Base-by-base conservation (phyloP, 1,140 invertebrate species). In the Rhagoletis pomonella region DNA sequence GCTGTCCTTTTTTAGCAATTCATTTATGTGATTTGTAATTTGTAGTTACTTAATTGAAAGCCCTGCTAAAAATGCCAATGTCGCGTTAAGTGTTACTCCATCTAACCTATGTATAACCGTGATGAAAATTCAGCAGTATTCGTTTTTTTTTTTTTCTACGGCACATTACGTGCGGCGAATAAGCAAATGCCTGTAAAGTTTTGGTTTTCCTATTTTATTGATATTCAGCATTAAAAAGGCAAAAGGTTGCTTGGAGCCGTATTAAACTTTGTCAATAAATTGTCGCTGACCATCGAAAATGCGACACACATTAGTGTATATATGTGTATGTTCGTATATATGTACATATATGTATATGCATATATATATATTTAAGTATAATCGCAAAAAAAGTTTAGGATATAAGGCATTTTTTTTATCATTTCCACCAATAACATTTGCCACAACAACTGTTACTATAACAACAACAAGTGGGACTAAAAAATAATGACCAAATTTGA, bases 21-120 rank as follows among this genome's bases (percentile, higher is more conserved):
- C 73, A 81, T 81, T 81, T 81, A 55, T 55, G 44, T 81, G 47
- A 81, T 81, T 81, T 81, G 73, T 81, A 81, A 81, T 81, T 81
- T 58, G 73, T 81, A 81, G 44, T 81, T 81, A 29, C 29, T 29
- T 29, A 81, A 81, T 81, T 81, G 73, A 55, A 55, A 29, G 17
- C 47, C 47, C 29, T 3, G 14, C 42, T 3, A 19, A 55, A 81
- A 55, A 58, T n/a, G n/a, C n/a, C n/a, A n/a, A n/a, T n/a, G n/a
- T n/a, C n/a, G n/a, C n/a, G n/a, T n/a, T n/a, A n/a, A n/a, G n/a
- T n/a, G n/a, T n/a, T n/a, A n/a, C n/a, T n/a, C n/a, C n/a, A n/a
- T n/a, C n/a, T n/a, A n/a, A n/a, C n/a, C n/a, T n/a, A n/a, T n/a
- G n/a, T n/a, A n/a, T 29, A 55, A 5, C 73, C 29, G 29, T 29